Conservation (phyloP, 2,113 vertebrate genomes). For the Sander lucioperca region DNA sequence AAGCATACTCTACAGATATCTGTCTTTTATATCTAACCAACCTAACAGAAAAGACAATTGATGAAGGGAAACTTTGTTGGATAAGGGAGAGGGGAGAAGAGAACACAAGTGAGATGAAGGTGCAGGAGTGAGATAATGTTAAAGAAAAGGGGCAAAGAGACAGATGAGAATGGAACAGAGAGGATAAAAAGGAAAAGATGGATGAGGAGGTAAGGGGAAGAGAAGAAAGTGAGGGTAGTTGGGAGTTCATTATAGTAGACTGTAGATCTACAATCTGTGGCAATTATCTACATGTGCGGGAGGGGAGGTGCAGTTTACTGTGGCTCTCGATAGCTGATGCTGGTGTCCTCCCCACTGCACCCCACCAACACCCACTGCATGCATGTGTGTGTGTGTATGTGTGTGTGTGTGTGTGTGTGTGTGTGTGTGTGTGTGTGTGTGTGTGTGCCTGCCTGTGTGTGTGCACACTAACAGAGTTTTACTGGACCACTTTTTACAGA, state of each 20-base stretch:
- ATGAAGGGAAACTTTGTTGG: too few relatives aligned
- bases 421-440: background rate
- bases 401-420: slow-evolving; percentile 7
- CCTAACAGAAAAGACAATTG: too few relatives aligned
- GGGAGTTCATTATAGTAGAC: slow-evolving; percentile 49
- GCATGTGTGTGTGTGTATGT: background rate
- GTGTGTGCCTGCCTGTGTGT: background rate
- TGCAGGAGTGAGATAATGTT: background rate
- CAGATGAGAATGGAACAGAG: slow-evolving; percentile 17
- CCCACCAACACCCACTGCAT: slow-evolving; percentile 15
- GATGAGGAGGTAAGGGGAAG: slow-evolving; percentile 4
- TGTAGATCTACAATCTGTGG: slow-evolving; percentile 42
- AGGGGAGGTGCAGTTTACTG: slow-evolving; percentile 32
- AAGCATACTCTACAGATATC: too few relatives aligned
- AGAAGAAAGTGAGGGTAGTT: background rate
- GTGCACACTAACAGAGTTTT: slow-evolving; percentile 34
- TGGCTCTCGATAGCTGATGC: slow-evolving; percentile 56
- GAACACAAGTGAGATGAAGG: slow-evolving; percentile 3
- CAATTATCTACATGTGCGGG: slow-evolving; percentile 51
- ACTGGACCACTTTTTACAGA: slow-evolving; percentile 23
- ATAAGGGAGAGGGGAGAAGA: background rate
- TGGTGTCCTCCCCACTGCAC: slow-evolving; percentile 34
- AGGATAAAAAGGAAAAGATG: slow-evolving; percentile 27
- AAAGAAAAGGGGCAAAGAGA: slow-evolving; percentile 6
- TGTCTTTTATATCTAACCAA: too few relatives aligned